Evolutionary conservation across 2,113 vertebrate genomes (phyloP), one percentile per base, ranked within the genome.

Genomic region (Leuciscus idus): DNA sequence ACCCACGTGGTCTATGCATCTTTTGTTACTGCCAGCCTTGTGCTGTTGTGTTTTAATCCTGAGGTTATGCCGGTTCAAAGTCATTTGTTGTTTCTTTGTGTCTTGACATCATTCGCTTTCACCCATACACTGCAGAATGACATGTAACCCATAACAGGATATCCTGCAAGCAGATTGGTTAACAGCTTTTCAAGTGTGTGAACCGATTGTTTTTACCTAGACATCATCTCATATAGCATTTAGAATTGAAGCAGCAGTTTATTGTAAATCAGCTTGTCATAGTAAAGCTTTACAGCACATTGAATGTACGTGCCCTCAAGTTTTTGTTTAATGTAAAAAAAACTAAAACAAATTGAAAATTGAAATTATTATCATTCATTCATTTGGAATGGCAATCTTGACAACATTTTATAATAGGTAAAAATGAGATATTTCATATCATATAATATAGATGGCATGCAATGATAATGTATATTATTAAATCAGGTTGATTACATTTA

Each of bases 121-220:
- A 52, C 43, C 17, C 43, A 12, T 36, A 52, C 64, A 36, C 28
- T 70, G 19, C 64, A 68, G 43, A 70, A 52, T 82, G 46, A 15
- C 46, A 36, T 33, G n/a, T 30, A 82, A 68, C 62, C 68, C 46
- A 21, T 52, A 68, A 52, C 81, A 52, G 81, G 62, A 82, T n/a
- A 50, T 68, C 81, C 62, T 66, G 8, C 21, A 30, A 28, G 46
- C 46, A 55, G 6, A 77, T 77, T 77, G 75, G 75, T 52, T 55
- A 19, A 30, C 28, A 55, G 4, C 36, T 6, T 43, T 39, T 23
- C 17, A 12, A 43, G 48, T 33, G 6, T 68, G 43, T 52, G 21
- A 82, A 8, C 26, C 5, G 10, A 11, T 55, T 52, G 43, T 46
- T 33, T 68, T 68, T 52, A 46, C 12, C 4, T 72, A 43, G 19